Base-by-base conservation (phyloP, 1,140 invertebrate genomes). In the Pachyrhynchus sulphureomaculatus region DNA sequence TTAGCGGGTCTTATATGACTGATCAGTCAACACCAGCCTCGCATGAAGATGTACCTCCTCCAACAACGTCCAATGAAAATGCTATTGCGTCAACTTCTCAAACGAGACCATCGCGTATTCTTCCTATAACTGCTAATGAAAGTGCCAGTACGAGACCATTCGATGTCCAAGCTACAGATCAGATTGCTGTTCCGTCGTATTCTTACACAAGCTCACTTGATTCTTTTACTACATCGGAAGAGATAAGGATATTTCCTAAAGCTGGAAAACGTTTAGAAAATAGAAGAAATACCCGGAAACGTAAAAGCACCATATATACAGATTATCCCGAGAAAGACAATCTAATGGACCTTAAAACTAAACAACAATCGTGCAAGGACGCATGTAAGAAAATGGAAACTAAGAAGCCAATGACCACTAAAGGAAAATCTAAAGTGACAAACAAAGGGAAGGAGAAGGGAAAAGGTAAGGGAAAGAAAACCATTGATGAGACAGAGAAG, bases 1-100 rank as follows among this genome's bases (percentile, higher is more conserved):
- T 53, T 51, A 24, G 18, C 9, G 32, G 9, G 15, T 42, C 53
- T 26, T 56, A 44, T 44, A 23, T 56, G 5, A 63, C 61, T n/a
- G 52, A 63, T 34, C 24, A 53, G 12, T 53, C 61, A 42, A 15
- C 24, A 15, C 58, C 58, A 45, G 3, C 39, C 13, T 6, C 4
- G 39, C 39, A n/a, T n/a, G n/a, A n/a, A n/a, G n/a, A n/a, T n/a
- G n/a, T n/a, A n/a, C n/a, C n/a, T n/a, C n/a, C n/a, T n/a, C n/a
- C n/a, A 41, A 41, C 39, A 5, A 41, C 4, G 13, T 20, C n/a
- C n/a, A n/a, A n/a, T n/a, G n/a, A n/a, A n/a, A n/a, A n/a, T n/a
- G n/a, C n/a, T n/a, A n/a, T n/a, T n/a, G n/a, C n/a, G n/a, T n/a
- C n/a, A n/a, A n/a, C n/a, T n/a, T n/a, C n/a, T n/a, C n/a, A n/a